A percentile compares a stretch with the other conserved stretches of the same genome.
Evolutionary conservation across 1,140 invertebrate species (phyloP).

Genomic region (Drosophila ironensis): DNA sequence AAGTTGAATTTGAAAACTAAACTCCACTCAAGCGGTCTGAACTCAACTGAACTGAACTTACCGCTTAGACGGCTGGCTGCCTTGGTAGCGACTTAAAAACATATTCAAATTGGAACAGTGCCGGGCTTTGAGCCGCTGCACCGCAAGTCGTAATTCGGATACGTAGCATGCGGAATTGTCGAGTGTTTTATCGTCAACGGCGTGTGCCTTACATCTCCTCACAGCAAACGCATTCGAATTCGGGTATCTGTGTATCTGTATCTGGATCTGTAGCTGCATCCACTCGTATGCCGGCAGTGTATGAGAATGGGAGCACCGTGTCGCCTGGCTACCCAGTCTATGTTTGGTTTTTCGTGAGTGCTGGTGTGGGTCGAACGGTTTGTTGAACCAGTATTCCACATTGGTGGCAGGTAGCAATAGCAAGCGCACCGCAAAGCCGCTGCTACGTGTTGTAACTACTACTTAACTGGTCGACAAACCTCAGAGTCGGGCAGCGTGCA

Average conservation of each 20-base stretch:
- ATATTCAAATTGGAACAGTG: slow-evolving; percentile 69
- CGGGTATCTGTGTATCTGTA: neutral
- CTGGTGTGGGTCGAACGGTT: slow-evolving; percentile 40
- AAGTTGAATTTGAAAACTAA: slow-evolving; percentile 52
- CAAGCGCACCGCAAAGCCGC: neutral
- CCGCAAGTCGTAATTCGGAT: slow-evolving; percentile 1
- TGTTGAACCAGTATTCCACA: slow-evolving; percentile 61
- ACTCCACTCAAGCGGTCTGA: slow-evolving; percentile 12
- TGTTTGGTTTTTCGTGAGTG: neutral
- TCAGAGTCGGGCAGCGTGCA: neutral
- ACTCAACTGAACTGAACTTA: slow-evolving; percentile 8
- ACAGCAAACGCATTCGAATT: slow-evolving; percentile 12
- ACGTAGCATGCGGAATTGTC: slow-evolving; percentile 49
- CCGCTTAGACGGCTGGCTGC: slow-evolving; percentile 8
- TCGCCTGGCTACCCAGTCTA: slow-evolving; percentile 23
- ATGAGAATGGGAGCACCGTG: slow-evolving; percentile 67
- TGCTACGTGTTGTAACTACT: slow-evolving; percentile 40
- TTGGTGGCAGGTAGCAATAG: slow-evolving; percentile 40
- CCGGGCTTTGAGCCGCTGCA: slow-evolving; percentile 5
- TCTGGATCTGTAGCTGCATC: slow-evolving; percentile 11
- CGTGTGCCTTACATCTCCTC: slow-evolving; percentile 42
- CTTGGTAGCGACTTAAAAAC: slow-evolving; percentile 13
- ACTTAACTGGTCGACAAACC: slow-evolving; percentile 39
- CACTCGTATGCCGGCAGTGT: no score
- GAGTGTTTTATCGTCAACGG: slow-evolving; percentile 32